A percentile compares a stretch with the other conserved stretches of the same genome.
These are phyloP conservation scores for Himalopsyche kuldschensis DNA, from an alignment of 2,888 invertebrate species.

Conservation along the genomic window DNA sequence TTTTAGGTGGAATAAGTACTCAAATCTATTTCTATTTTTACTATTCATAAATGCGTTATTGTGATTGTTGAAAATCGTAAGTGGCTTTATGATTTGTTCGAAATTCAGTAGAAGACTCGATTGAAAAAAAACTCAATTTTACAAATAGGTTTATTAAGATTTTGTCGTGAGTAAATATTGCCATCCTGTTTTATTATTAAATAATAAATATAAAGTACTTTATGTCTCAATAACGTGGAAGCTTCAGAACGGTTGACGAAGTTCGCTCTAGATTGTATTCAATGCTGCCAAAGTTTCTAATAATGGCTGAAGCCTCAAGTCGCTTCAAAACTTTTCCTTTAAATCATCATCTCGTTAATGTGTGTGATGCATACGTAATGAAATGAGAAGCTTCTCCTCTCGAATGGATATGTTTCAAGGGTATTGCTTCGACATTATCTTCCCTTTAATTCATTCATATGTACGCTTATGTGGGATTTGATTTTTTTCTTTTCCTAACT, in stretches of 20 bases:
- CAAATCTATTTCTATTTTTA: no score
- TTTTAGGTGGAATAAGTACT: no score
- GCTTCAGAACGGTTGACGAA: not conserved
- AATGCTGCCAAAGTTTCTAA: not conserved
- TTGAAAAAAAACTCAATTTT: no score
- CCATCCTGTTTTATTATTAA: no score
- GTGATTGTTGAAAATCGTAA: no score
- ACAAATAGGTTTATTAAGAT: no score
- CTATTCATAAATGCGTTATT: no score
- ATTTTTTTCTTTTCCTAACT: not conserved
- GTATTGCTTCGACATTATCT: not conserved
- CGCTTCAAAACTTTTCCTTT: conserved; percentile 22
- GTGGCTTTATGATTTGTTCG: no score
- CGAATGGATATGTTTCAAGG: not conserved
- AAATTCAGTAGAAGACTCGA: no score
- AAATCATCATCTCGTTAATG: conserved; percentile 29
- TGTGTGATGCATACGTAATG: conserved; percentile 1
- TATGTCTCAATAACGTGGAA: not conserved
- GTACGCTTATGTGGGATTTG: not conserved
- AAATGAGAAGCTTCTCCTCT: not conserved
- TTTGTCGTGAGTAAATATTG: no score
- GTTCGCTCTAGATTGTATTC: not conserved
- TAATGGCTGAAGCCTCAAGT: not conserved
- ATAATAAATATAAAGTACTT: no score
- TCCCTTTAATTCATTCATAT: not conserved